phyloP scores from a whole-genome alignment of 1,140 invertebrate genomes.

The Diorhabda elongata region DNA sequence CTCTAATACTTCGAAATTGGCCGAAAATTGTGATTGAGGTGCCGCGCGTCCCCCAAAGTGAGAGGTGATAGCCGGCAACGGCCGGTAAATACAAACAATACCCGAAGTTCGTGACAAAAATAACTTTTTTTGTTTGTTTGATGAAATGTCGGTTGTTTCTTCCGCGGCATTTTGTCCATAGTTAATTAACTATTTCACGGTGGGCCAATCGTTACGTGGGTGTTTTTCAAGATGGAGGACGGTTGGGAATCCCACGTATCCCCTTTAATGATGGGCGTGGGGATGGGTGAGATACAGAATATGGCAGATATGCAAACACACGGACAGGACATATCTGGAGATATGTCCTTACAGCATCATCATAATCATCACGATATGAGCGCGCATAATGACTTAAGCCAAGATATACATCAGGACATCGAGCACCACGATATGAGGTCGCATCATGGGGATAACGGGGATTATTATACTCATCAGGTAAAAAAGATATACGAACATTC shows the following conservation, averaged over 20 bases:
- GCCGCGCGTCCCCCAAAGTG: constrained; percentile 8
- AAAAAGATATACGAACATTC: not conserved
- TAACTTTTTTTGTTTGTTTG: not conserved
- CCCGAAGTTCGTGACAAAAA: not conserved
- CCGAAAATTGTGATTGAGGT: constrained; percentile 3
- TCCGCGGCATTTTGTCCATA: not conserved
- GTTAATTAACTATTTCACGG: constrained; percentile 11
- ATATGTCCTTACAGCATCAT: constrained; percentile 32
- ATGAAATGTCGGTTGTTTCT: not conserved
- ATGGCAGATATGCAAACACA: constrained; percentile 34
- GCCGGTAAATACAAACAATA: not conserved
- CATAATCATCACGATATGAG: constrained; percentile 27
- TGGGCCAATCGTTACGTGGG: constrained; percentile 15
- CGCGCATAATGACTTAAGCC: constrained; percentile 31
- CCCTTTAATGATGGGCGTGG: constrained; percentile 45
- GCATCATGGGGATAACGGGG: constrained; percentile 29
- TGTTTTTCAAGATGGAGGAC: constrained; percentile 43
- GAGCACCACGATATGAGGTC: constrained; percentile 30
- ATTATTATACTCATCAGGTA: constrained; percentile 42
- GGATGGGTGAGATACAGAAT: constrained; percentile 38
- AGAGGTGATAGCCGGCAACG: constrained; percentile 5
- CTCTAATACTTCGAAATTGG: constrained; percentile 11
- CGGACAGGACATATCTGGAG: constrained; percentile 28
- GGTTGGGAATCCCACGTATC: constrained; percentile 46
- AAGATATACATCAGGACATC: constrained; percentile 34